Evolutionary conservation across 1,140 invertebrate genomes (phyloP).

Genomic region (Nasonia vitripennis): DNA sequence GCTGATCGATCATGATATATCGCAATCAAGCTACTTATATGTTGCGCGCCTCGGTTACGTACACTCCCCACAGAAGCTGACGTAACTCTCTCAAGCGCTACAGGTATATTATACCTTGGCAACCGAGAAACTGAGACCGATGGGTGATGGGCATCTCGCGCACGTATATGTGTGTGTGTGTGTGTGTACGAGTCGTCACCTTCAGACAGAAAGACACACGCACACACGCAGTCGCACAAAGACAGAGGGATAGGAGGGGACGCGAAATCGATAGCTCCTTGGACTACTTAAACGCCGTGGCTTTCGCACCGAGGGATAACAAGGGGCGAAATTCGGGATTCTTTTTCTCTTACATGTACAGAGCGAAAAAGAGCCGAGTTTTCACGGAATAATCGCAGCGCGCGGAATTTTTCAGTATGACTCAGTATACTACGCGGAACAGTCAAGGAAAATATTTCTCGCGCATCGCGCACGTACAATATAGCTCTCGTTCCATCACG

Average conservation of each 20-base stretch:
- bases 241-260: not conserved
- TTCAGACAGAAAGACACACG: not conserved
- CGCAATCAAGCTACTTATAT: not conserved
- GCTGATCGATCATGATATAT: not conserved
- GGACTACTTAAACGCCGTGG: slow-evolving; percentile 13
- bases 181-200: not conserved
- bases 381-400: too few species aligned
- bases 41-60: not conserved
- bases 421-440: too few species aligned
- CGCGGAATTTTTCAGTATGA: too few species aligned
- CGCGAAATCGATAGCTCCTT: slow-evolving; percentile 29
- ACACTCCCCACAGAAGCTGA: not conserved
- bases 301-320: not conserved
- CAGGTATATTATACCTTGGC: not conserved
- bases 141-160: not conserved
- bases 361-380: too few species aligned
- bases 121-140: not conserved
- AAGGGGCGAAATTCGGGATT: not conserved
- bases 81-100: not conserved
- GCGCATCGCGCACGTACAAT: too few species aligned
- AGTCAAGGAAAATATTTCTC: too few species aligned
- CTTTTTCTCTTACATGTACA: too few species aligned
- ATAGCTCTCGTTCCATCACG: too few species aligned
- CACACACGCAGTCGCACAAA: not conserved
- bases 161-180: not conserved